Conservation (phyloP, 2,888 invertebrate genomes). For the Venusia cambrica region DNA sequence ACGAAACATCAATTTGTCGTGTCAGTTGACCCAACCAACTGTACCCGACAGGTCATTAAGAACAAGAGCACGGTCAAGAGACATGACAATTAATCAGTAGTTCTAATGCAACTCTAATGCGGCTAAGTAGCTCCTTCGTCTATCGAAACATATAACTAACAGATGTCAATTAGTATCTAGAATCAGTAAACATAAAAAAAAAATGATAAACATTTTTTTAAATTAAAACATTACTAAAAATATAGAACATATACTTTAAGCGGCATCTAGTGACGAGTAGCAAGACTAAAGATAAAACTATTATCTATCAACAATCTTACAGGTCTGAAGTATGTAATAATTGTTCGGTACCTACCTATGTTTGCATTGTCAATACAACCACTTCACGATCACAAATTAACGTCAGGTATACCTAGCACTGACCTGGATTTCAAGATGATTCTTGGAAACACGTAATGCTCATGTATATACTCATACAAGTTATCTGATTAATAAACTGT, state of each 20-base stretch:
- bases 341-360: too few relatives aligned
- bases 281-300: constrained; percentile 12
- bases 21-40: too few relatives aligned
- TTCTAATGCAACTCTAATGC: too few relatives aligned
- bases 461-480: too few relatives aligned
- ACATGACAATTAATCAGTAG: constrained; percentile 4
- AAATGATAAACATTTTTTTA: too few relatives aligned
- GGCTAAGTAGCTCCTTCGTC: too few relatives aligned
- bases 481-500: too few relatives aligned
- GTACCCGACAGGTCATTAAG: constrained; percentile 8
- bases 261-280: constrained; percentile 41
- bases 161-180: too few relatives aligned
- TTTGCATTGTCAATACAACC: constrained; percentile 8
- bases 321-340: constrained; percentile 8
- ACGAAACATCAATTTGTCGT: constrained; percentile 21
- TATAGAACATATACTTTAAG: constrained; percentile 1
- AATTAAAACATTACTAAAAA: too few relatives aligned
- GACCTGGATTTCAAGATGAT: constrained; percentile 18
- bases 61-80: constrained; percentile 9
- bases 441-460: constrained; percentile 11
- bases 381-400: constrained; percentile 17
- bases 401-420: constrained; percentile 13
- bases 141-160: too few relatives aligned
- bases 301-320: background rate
- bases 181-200: too few relatives aligned